Evolutionary conservation across 2,113 vertebrate species (phyloP), one percentile per base, ranked within the genome.

Genomic region (Xenus cinereus): DNA sequence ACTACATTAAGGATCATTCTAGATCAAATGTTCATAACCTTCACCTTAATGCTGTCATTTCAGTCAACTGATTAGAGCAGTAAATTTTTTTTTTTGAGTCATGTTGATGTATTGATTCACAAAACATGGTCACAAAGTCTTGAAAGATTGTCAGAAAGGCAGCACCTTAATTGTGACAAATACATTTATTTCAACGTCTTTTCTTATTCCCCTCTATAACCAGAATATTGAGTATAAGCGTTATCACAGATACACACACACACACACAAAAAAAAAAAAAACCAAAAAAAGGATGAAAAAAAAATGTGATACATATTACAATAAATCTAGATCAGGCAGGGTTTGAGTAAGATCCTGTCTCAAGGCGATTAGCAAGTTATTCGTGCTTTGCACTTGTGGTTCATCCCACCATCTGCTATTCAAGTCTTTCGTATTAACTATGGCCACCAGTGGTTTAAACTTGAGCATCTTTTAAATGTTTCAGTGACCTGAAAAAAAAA

Each of bases 381-480:
- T 93, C 4, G 41, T 87, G 53, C 87, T 96, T 90, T 92, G 66
- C 41, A 67, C 81, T 95, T 90, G 74, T 76, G 37, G 67, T 72
- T 97, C 94, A 86, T 84, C 53, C 57, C 35, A 90, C 87, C 78
- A 96, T 94, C 94, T 97, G 94, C 68, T 96, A 60, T 95, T 96
- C 64, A 90, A 85, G 78, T 96, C 37, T 94, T 95, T 93, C 50
- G 48, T 86, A 93, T 93, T 95, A 93, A 84, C 85, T 57, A 9
- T 56, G 69, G 53, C 16, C 73, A 96, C 53, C 33, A 82, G 84
- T 72, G 64, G 24, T 93, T 96, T 97, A 95, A 96, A 92, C 68
- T 97, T 95, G 32, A 41, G 28, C 56, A 95, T 79, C 82, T 95
- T 97, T 94, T 86, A 96, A 92, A 78, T 39, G 37, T 96, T 97